Percentiles rank a stretch among this genome's conserved stretches.
phyloP scores from a whole-genome alignment of 2,797 vertebrate species.

The Hippopotamyrus pictus region DNA sequence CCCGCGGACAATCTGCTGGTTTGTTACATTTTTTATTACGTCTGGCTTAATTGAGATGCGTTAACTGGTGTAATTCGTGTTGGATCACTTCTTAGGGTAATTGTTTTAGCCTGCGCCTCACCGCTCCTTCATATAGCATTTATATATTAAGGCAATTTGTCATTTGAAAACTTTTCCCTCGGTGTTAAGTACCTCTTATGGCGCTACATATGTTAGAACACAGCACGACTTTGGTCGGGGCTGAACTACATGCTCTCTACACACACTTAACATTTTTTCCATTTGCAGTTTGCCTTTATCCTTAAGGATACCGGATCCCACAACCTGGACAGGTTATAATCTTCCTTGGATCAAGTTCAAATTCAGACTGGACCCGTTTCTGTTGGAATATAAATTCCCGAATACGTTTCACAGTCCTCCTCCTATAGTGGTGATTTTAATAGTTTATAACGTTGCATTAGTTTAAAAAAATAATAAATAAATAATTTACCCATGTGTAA shows the following conservation, averaged over 20 bases:
- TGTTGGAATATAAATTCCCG: not conserved
- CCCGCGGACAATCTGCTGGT: not conserved
- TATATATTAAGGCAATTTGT: not conserved
- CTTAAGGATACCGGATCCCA: not conserved
- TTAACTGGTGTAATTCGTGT: not conserved
- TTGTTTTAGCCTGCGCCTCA: not conserved
- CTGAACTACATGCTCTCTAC: not conserved
- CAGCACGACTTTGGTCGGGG: not conserved
- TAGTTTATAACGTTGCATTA: not conserved
- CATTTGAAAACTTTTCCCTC: constrained; percentile 9
- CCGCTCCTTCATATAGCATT: not conserved
- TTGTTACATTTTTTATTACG: not conserved
- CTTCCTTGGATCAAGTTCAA: constrained; percentile 1
- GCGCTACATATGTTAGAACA: not conserved
- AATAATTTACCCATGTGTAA: not conserved
- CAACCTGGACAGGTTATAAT: not conserved
- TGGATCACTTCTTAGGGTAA: not conserved
- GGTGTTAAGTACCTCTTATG: not conserved
- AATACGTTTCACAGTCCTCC: not conserved
- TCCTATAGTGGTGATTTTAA: not conserved
- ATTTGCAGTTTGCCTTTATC: not conserved
- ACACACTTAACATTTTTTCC: not conserved
- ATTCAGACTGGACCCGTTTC: not conserved
- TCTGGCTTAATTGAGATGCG: not conserved
- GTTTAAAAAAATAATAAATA: not conserved